A percentile compares a stretch with the other conserved stretches of the same genome.
Conservation (phyloP, 2,113 vertebrate genomes). For the Podarcis cretensis region DNA sequence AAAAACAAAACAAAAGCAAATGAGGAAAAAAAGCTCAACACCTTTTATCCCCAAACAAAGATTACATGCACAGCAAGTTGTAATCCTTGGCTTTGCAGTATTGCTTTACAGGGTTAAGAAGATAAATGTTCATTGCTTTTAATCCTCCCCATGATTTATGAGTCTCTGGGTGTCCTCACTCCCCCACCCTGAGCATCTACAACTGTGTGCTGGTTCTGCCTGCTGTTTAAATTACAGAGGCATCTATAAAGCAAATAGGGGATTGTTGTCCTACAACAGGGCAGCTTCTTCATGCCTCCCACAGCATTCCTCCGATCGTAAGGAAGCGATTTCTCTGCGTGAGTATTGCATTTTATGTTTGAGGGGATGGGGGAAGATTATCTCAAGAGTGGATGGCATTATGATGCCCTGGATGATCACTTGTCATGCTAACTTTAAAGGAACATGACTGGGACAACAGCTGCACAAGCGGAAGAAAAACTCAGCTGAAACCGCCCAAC, state of each 20-base stretch:
- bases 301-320: slow-evolving; percentile 48
- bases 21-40: slow-evolving; percentile 53
- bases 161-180: slow-evolving; percentile 72
- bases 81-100: slow-evolving; percentile 81
- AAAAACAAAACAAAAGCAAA: slow-evolving; percentile 8
- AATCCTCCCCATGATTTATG: slow-evolving; percentile 87
- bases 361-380: background rate
- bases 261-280: slow-evolving; percentile 65
- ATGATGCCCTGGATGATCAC: slow-evolving; percentile 22
- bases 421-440: slow-evolving; percentile 31
- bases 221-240: slow-evolving; percentile 76
- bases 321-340: slow-evolving; percentile 31
- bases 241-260: slow-evolving; percentile 77
- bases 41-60: slow-evolving; percentile 70
- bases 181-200: slow-evolving; percentile 69
- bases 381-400: slow-evolving; percentile 36
- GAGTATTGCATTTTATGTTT: slow-evolving; percentile 15
- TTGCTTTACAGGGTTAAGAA: slow-evolving; percentile 79
- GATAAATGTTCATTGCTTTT: slow-evolving; percentile 88
- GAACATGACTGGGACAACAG: background rate
- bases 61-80: slow-evolving; percentile 76
- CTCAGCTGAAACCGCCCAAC: background rate
- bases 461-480: background rate
- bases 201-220: slow-evolving; percentile 61
- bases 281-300: slow-evolving; percentile 48